Evolutionary conservation across 2,888 invertebrate genomes (phyloP).

Genomic region (Geotrupes spiniger): DNA sequence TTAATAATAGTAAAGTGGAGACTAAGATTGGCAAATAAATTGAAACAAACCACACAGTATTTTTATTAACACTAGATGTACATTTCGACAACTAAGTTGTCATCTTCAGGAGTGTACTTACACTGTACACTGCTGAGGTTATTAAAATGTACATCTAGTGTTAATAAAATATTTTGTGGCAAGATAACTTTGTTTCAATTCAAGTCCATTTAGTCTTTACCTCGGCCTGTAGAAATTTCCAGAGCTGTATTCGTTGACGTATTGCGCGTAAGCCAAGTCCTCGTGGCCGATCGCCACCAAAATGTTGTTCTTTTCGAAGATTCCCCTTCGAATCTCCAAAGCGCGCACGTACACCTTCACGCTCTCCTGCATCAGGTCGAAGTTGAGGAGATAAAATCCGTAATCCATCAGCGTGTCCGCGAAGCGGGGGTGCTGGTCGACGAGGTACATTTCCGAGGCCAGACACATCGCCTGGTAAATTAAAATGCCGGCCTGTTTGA

Average conservation of each 20-base stretch:
- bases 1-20: no score
- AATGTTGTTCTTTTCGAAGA: conserved; percentile 82
- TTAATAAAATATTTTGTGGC: no score
- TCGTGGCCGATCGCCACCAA: conserved; percentile 88
- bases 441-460: conserved; percentile 60
- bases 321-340: conserved; percentile 66
- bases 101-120: no score
- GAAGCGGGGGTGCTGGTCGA: conserved; percentile 72
- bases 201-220: no score
- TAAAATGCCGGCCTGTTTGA: conserved; percentile 75
- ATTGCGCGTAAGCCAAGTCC: conserved; percentile 89
- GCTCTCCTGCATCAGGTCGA: conserved; percentile 80
- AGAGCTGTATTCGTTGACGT: conserved; percentile 88
- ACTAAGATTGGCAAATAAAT: no score
- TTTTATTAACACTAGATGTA: no score
- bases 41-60: no score
- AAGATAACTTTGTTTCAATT: no score
- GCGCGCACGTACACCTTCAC: conserved; percentile 82
- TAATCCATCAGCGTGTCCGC: conserved; percentile 85
- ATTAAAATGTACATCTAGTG: no score
- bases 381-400: conserved; percentile 87
- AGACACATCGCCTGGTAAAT: conserved; percentile 78
- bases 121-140: no score
- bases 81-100: no score
- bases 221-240: conserved; percentile 79